These are phyloP conservation scores for Ylistrum balloti DNA, from an alignment of 1,140 invertebrate species.

Conservation along the genomic window DNA sequence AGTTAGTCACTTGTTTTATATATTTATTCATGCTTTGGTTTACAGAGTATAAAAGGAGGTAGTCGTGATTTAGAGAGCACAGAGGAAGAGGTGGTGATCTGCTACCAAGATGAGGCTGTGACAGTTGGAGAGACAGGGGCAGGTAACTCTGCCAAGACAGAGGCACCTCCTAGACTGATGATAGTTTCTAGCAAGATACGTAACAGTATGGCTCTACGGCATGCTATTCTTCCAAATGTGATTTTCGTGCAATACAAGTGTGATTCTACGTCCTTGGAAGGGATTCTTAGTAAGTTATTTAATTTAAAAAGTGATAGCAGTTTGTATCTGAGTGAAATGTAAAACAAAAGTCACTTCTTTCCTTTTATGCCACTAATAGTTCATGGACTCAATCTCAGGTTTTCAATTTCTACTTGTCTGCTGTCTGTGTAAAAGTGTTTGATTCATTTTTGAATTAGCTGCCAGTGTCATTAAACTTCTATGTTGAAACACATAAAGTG, in stretches of 20 bases:
- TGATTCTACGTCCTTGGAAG: slow-evolving; percentile 52
- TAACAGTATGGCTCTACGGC: slow-evolving; percentile 54
- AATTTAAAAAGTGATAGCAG: too few species aligned
- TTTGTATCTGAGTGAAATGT: too few species aligned
- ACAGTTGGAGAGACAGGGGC: slow-evolving; percentile 48
- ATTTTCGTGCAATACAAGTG: slow-evolving; percentile 59
- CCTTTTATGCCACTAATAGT: too few species aligned
- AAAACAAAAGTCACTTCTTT: too few species aligned
- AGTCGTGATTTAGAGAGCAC: slow-evolving; percentile 20
- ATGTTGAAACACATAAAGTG: too few species aligned
- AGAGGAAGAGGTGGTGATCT: neutral
- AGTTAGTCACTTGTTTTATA: too few species aligned
- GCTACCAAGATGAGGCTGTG: slow-evolving; percentile 53
- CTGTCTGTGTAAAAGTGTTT: too few species aligned
- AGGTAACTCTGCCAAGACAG: slow-evolving; percentile 43
- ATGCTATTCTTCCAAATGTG: slow-evolving; percentile 55
- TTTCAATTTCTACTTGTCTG: too few species aligned
- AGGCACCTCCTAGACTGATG: slow-evolving; percentile 45
- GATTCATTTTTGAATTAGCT: too few species aligned
- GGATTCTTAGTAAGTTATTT: slow-evolving; percentile 48
- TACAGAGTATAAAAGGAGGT: neutral
- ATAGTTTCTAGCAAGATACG: slow-evolving; percentile 59
- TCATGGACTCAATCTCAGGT: too few species aligned
- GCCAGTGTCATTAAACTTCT: too few species aligned
- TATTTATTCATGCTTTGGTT: neutral